These are phyloP conservation scores for Minunthozetes semirufus DNA, from an alignment of 2,888 invertebrate genomes.

Conservation along the genomic window DNA sequence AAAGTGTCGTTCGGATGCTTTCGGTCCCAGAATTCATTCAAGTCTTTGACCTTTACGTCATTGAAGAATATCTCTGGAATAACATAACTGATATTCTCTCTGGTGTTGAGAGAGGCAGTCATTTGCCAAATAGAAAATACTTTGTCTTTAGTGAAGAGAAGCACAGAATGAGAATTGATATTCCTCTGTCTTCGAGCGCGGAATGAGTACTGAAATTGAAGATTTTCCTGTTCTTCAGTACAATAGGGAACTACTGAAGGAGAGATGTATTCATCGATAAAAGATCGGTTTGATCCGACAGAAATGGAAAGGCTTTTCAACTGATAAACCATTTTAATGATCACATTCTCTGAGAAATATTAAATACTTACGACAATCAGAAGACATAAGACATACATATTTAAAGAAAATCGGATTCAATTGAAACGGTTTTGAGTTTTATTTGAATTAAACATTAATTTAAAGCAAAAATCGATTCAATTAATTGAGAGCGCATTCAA, in stretches of 20 bases:
- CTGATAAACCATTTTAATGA: background rate
- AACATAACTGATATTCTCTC: background rate
- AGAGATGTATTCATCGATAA: background rate
- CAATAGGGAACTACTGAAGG: background rate
- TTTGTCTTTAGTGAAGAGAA: background rate
- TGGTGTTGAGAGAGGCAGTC: background rate
- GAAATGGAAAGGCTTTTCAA: background rate
- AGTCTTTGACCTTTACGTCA: background rate
- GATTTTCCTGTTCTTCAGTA: background rate
- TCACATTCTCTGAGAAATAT: too few species aligned
- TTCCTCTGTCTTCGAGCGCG: background rate
- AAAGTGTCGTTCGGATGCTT: background rate
- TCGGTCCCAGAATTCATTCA: background rate
- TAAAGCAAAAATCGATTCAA: background rate
- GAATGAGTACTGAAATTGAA: background rate
- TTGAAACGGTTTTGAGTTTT: background rate
- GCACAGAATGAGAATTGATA: background rate
- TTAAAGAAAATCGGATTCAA: background rate
- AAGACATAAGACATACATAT: background rate
- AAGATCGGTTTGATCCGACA: background rate
- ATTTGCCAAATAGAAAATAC: background rate
- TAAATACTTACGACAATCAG: background rate
- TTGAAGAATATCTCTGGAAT: background rate
- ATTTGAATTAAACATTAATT: background rate
- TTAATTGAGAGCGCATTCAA: background rate